These are phyloP conservation scores for Planiliza haematocheilus DNA, from an alignment of 2,113 vertebrate genomes.

Conservation along the genomic window DNA sequence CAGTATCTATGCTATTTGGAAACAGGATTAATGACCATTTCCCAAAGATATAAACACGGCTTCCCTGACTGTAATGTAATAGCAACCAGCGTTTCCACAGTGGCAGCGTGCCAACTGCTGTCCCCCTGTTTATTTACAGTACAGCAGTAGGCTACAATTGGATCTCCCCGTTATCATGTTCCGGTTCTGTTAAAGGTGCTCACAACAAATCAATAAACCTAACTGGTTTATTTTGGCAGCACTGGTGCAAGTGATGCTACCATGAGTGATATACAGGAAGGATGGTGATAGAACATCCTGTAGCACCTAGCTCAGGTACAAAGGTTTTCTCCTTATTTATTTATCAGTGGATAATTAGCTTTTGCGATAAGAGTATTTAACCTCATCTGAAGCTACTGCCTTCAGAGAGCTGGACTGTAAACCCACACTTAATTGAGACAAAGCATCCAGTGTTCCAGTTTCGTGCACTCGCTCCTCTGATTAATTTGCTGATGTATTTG, in stretches of 20 bases:
- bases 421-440: neutral
- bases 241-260: slow-evolving; percentile 21
- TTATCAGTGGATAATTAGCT: neutral
- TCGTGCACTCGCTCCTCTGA: neutral
- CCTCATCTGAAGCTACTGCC: neutral
- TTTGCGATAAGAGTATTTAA: neutral
- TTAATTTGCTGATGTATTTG: neutral
- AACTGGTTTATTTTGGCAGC: slow-evolving; percentile 58
- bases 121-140: slow-evolving; percentile 35
- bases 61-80: slow-evolving; percentile 14
- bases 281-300: too few relatives aligned
- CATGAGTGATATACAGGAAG: slow-evolving; percentile 1
- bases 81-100: slow-evolving; percentile 3
- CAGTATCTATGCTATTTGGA: neutral
- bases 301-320: too few relatives aligned
- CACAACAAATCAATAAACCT: slow-evolving; percentile 44
- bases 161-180: slow-evolving; percentile 35
- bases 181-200: slow-evolving; percentile 41
- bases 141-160: slow-evolving; percentile 7
- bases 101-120: slow-evolving; percentile 31
- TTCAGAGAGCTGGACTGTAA: neutral
- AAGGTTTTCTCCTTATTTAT: too few relatives aligned
- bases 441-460: too few relatives aligned
- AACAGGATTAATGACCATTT: neutral
- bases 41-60: slow-evolving; percentile 2